Evolutionary conservation across 2,888 invertebrate genomes (phyloP), one percentile per base, ranked within the genome.

Genomic region (Pinctada fucata): DNA sequence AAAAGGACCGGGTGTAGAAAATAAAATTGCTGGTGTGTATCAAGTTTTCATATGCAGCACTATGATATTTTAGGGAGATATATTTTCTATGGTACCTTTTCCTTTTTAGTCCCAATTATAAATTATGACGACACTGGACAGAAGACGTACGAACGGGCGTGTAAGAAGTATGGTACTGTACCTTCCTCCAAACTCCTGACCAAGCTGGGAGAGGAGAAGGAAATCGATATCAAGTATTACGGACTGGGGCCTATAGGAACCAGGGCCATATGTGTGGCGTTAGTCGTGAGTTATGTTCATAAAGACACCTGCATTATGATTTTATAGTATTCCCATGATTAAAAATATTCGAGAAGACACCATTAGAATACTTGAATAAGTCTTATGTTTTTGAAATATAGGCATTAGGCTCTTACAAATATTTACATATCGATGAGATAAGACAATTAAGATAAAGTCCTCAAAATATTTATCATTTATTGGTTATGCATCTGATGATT

Each of bases 111-210:
- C n/a, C 73, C 82, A 3, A 66, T 69, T 3, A 66, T 80, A 49
- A 83, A 83, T 2, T 91, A 88, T 80, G 91, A 91, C 75, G 88
- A 88, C 63, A 90, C 90, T 3, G 91, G 91, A 4, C 85, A 86
- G 69, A 73, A 82, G 67, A 89, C 90, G 16, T 91, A 91, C 78
- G 83, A 88, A 52, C 80, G 84, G 8, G 90, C 90, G 0, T 91
- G 91, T 76, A 79, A 84, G 75, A 90, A 88, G 76, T 83, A 85
- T 51, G 86, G 86, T 8, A 87, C 90, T 3, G 85, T 88, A 1
- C 89, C 90, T 3, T 88, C 87, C 8, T 86, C 88, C 4, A 79
- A 86, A 73, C 85, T 89, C 49, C 79, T 88, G 4, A 81, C 86
- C n/a, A 88, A 88, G 49, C 87, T 91, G 31, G 84, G 82, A 13